Evolutionary conservation across 2,888 invertebrate species (phyloP), one percentile per base, ranked within the genome.

Genomic region (Sialis fuliginosa): DNA sequence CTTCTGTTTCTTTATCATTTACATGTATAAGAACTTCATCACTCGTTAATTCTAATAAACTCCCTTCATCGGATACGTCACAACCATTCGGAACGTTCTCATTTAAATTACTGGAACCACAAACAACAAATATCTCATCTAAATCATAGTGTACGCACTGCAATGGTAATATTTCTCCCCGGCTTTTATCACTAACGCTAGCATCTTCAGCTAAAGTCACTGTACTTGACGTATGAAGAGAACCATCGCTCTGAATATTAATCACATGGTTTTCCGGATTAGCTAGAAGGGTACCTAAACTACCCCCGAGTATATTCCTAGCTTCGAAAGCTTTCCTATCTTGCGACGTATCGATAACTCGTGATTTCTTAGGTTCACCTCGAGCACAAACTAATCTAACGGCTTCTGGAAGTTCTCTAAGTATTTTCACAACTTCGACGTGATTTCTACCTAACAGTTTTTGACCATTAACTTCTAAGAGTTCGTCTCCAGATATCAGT

Each of bases 381-480:
- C 86, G 70, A 6, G 92, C 91, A 65, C 95, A 95, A 39, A 96
- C 90, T 64, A 97, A 72, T 50, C 92, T 75, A 12, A 96, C 95
- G 57, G 87, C 79, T 56, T 81, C 77, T 2, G 96, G 95, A 55
- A 96, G 72, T 59, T 92, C 89, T 65, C 92, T 92, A 37, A 98
- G 70, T 54, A 95, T 92, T 61, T 84, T 85, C 6, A 98, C 95
- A 12, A 98, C 97, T 63, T 96, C 96, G 53, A 92, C 86, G 64
- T 98, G 96, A 58, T 90, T 89, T 54, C 95, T 77, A 9, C 97
- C 97, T 52, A 91, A 78, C 48, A 96, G 69, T 58, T 84, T 76
- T 58, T 86, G 83, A 50, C 95, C 92, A 63, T 98, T 98, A 2
- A 91, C 96, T 81, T 96, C 85, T 50, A 98, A 70, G 34, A 98